Evolutionary conservation across 2,113 vertebrate species (phyloP), one percentile per base, ranked within the genome.

Genomic region (Osmerus eperlanus): DNA sequence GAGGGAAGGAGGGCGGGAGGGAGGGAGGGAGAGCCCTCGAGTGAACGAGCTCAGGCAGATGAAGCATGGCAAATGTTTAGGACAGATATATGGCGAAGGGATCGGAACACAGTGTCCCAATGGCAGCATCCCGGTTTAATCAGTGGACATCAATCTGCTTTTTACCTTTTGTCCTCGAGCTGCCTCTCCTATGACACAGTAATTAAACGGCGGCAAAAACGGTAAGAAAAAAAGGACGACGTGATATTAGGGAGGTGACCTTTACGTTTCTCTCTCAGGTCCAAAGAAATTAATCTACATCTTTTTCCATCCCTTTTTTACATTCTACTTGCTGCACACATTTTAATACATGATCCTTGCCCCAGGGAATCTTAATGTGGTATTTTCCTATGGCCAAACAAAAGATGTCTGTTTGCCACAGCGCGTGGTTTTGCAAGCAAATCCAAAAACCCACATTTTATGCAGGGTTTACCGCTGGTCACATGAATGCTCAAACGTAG

Each of bases 1-100:
- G 76, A 70, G 52, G 64, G 73, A 68, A 52, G 54, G 58, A 47
- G 21, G 52, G 55, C 19, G 60, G 52, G 29, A 56, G 28, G 60
- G 25, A 68, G 51, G 70, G 32, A 16, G 72, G 29, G 67, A 11
- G 64, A 12, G 73, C 54, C 59, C 64, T 25, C 8, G 47, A 25
- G 55, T 54, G 41, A 68, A 47, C 54, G 51, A 12, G 8, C 3
- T 18, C 3, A 55, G 13, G 23, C 1, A 67, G 47, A 52, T 7
- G 61, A 32, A 12, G 18, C 29, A 32, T 18, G 16, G 28, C 14
- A 32, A 64, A 64, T 36, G 62, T 64, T 64, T 36, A 64, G 16
- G 23, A 28, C 62, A 36, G 28, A 64, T 36, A 25, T 18, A 29
- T 11, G 36, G 36, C n/a, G n/a, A 65, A 65, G 41, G 28, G 41